These are phyloP conservation scores for Brachypteracias leptosomus DNA, from an alignment of 2,113 vertebrate genomes.

Conservation along the genomic window DNA sequence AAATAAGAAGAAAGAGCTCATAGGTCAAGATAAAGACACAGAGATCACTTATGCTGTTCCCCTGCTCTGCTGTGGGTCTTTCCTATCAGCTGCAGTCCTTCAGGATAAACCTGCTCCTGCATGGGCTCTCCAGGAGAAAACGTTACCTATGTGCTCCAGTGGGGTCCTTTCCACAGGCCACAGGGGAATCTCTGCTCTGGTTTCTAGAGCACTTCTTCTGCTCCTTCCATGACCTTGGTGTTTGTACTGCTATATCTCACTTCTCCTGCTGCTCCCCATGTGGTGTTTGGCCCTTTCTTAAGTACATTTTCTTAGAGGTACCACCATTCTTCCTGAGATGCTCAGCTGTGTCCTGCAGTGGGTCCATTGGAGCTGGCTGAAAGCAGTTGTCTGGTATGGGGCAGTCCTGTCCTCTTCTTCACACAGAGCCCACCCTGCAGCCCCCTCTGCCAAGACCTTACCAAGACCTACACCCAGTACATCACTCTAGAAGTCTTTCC, in stretches of 20 bases:
- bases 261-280: fast-evolving
- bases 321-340: background rate
- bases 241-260: background rate
- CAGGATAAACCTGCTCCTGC: background rate
- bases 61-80: background rate
- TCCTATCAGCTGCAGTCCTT: background rate
- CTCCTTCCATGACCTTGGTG: background rate
- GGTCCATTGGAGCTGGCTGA: fast-evolving
- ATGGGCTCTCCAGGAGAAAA: background rate
- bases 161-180: background rate
- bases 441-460: background rate
- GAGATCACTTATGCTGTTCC: background rate
- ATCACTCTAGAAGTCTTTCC: background rate
- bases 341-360: fast-evolving
- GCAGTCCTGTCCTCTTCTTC: background rate
- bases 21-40: background rate
- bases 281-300: background rate
- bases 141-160: background rate
- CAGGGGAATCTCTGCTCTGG: background rate
- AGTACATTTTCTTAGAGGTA: background rate
- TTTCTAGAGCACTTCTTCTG: background rate
- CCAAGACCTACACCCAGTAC: background rate
- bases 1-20: background rate
- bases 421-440: background rate
- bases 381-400: background rate